Conservation (phyloP, 2,113 vertebrate genomes). For the Galbula dea region DNA sequence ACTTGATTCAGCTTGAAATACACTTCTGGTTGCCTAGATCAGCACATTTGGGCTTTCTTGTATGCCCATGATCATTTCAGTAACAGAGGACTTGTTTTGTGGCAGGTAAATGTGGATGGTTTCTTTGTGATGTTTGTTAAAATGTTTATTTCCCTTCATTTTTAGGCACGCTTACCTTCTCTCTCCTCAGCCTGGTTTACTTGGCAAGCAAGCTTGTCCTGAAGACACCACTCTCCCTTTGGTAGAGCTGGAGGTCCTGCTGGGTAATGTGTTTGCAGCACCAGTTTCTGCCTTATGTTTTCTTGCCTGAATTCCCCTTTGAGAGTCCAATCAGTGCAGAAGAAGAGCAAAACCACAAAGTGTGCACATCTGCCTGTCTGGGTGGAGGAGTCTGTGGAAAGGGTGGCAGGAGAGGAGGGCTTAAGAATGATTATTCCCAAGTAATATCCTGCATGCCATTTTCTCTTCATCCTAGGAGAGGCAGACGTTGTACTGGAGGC, state of each 20-base stretch:
- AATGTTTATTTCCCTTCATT: neutral
- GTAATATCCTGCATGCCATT: neutral
- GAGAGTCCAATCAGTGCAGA: neutral
- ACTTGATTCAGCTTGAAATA: neutral
- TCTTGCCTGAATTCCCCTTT: slow-evolving; percentile 1
- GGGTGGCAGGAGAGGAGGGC: neutral
- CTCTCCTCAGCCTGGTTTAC: neutral
- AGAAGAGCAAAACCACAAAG: neutral
- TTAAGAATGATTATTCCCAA: neutral
- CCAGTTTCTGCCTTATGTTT: neutral
- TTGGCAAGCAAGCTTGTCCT: neutral
- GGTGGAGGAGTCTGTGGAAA: neutral
- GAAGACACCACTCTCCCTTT: neutral
- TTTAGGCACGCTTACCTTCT: neutral
- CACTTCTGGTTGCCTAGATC: neutral
- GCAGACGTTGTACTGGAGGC: neutral
- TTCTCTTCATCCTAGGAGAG: neutral
- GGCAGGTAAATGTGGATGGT: neutral
- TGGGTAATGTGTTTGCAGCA: neutral
- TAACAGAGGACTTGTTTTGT: neutral
- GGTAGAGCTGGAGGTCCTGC: neutral
- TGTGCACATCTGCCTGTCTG: neutral
- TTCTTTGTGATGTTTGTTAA: neutral
- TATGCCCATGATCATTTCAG: neutral
- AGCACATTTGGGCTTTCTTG: neutral